phyloP scores from a whole-genome alignment of 1,140 invertebrate genomes.

The Megathymus violae region DNA sequence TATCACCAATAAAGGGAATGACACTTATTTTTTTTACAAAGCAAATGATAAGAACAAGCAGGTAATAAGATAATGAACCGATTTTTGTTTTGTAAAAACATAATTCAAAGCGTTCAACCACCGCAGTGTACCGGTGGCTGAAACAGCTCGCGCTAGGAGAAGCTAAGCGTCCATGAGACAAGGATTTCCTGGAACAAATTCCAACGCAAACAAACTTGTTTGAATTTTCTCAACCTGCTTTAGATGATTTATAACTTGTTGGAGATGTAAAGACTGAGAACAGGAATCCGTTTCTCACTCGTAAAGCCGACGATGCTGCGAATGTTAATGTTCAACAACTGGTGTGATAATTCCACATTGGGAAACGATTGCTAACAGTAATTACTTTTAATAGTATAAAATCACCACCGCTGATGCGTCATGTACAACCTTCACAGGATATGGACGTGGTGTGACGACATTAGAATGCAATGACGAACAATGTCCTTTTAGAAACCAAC shows the following conservation, averaged over 20 bases:
- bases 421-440: background rate
- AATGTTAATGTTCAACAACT: background rate
- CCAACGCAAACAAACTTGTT: slow-evolving; percentile 36
- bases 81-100: slow-evolving; percentile 25
- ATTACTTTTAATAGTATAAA: slow-evolving; percentile 6
- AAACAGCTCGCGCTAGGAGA: slow-evolving; percentile 27
- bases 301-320: slow-evolving; percentile 7
- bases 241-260: slow-evolving; percentile 28
- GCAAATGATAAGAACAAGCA: slow-evolving; percentile 3
- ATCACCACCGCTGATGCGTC: slow-evolving; percentile 6
- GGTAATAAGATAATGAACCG: slow-evolving; percentile 28
- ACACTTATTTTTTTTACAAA: slow-evolving; percentile 10
- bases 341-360: background rate
- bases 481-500: slow-evolving; percentile 29
- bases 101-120: slow-evolving; percentile 25
- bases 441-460: slow-evolving; percentile 5
- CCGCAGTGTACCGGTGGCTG: slow-evolving; percentile 19
- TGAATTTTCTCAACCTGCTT: slow-evolving; percentile 34
- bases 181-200: slow-evolving; percentile 35
- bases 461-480: slow-evolving; percentile 38
- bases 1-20: too few species aligned
- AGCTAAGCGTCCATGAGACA: slow-evolving; percentile 30
- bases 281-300: slow-evolving; percentile 14
- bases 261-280: slow-evolving; percentile 13
- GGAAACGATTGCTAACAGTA: background rate